Evolutionary conservation across 2,888 invertebrate genomes (phyloP).

Genomic region (Diaperis boleti): DNA sequence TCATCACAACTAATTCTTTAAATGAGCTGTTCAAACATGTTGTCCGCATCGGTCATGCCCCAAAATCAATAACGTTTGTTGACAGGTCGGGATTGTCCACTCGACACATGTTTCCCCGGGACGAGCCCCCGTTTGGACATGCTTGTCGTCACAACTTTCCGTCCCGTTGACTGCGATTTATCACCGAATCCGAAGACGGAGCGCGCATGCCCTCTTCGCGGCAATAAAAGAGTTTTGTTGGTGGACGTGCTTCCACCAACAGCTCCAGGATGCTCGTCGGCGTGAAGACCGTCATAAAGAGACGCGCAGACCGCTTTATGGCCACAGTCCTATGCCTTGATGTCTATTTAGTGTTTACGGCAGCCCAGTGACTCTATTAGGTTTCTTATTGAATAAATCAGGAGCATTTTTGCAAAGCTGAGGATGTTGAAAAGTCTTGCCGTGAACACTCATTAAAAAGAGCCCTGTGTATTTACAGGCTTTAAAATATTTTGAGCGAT

Average conservation of each 20-base stretch:
- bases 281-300: conserved; percentile 60
- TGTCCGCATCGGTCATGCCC: conserved; percentile 31
- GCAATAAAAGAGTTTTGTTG: conserved; percentile 19
- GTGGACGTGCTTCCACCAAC: conserved; percentile 30
- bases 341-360: conserved; percentile 64
- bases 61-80: conserved; percentile 23
- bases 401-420: conserved; percentile 1
- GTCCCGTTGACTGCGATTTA: background rate
- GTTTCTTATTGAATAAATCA: conserved; percentile 61
- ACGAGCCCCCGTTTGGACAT: conserved; percentile 52
- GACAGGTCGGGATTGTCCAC: conserved; percentile 24
- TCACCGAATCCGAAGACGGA: background rate
- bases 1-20: no score
- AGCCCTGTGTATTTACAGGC: no score
- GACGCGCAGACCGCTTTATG: conserved; percentile 62
- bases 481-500: no score
- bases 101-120: conserved; percentile 33
- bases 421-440: conserved; percentile 16
- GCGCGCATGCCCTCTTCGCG: background rate
- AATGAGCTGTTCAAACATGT: no score
- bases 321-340: conserved; percentile 60
- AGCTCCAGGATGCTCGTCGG: conserved; percentile 4
- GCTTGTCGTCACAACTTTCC: no score
- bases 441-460: no score
- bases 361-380: conserved; percentile 61